Conservation (phyloP, 2,888 invertebrate species). For the Agriotes lineatus region DNA sequence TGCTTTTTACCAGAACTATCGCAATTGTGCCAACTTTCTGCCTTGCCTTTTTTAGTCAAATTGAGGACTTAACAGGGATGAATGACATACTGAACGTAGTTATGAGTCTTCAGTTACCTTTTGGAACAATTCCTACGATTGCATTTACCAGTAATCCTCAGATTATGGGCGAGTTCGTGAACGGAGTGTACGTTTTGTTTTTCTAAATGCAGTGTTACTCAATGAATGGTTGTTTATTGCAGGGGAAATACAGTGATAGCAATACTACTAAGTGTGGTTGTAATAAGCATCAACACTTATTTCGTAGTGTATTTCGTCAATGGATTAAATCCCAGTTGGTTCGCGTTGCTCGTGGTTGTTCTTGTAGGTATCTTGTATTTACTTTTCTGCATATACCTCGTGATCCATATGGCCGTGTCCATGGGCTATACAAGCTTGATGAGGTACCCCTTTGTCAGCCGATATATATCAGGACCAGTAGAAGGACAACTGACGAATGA, state of each 20-base stretch:
- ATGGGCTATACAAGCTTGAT: slow-evolving; percentile 73
- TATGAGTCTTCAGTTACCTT: slow-evolving; percentile 89
- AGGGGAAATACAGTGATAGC: slow-evolving; percentile 79
- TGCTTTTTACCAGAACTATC: slow-evolving; percentile 84
- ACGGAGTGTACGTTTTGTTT: slow-evolving; percentile 75
- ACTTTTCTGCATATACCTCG: slow-evolving; percentile 79
- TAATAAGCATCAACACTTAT: slow-evolving; percentile 84
- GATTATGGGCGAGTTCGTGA: slow-evolving; percentile 89
- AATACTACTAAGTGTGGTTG: slow-evolving; percentile 74
- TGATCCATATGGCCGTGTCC: slow-evolving; percentile 77
- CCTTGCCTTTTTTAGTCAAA: slow-evolving; percentile 75
- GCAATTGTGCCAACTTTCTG: slow-evolving; percentile 83
- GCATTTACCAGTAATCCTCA: slow-evolving; percentile 84
- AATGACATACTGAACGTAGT: slow-evolving; percentile 89
- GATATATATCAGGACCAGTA: slow-evolving; percentile 69
- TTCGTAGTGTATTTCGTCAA: slow-evolving; percentile 77
- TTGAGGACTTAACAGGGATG: slow-evolving; percentile 81
- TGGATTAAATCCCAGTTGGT: slow-evolving; percentile 64
- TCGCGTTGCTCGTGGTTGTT: slow-evolving; percentile 66
- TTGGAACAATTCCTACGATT: slow-evolving; percentile 87
- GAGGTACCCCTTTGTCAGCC: slow-evolving; percentile 70
- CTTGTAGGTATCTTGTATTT: slow-evolving; percentile 77
- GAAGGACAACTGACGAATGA: slow-evolving; percentile 68
- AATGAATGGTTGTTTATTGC: slow-evolving; percentile 29
- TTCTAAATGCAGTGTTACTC: too few species aligned